Conservation (phyloP, 1,140 invertebrate genomes). For the Ips typographus region DNA sequence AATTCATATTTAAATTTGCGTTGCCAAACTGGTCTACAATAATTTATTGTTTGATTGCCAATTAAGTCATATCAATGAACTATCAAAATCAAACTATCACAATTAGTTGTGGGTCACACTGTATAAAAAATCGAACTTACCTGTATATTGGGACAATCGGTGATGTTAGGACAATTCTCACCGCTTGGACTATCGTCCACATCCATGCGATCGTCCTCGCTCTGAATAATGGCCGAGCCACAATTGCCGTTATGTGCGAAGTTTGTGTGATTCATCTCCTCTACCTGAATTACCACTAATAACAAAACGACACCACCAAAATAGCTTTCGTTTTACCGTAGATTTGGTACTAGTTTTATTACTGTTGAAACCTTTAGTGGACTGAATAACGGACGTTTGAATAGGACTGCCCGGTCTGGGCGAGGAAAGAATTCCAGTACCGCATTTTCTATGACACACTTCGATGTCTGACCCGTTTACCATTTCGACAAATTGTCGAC, state of each 20-base stretch:
- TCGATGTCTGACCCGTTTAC: constrained; percentile 81
- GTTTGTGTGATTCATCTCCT: constrained; percentile 60
- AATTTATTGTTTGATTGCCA: no score
- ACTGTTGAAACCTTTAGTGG: constrained; percentile 63
- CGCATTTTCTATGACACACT: constrained; percentile 53
- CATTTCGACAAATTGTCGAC: constrained; percentile 97
- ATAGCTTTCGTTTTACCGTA: constrained; percentile 13
- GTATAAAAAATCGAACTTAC: neutral
- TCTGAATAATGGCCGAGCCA: constrained; percentile 38
- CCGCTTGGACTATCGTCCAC: constrained; percentile 53
- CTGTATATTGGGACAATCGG: constrained; percentile 33
- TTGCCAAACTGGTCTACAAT: no score
- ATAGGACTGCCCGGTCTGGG: constrained; percentile 54
- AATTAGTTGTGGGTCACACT: no score
- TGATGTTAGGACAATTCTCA: constrained; percentile 31
- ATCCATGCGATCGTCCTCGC: constrained; percentile 55
- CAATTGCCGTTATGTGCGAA: constrained; percentile 55
- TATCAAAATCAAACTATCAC: no score
- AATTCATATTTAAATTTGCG: no score
- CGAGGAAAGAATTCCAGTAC: constrained; percentile 37
- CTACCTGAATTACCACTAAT: constrained; percentile 44
- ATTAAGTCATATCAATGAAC: no score
- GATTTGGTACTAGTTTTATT: constrained; percentile 48
- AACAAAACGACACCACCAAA: constrained; percentile 1
- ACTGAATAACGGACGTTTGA: constrained; percentile 74